Conservation (phyloP, 2,888 invertebrate genomes). For the Drosophila lacicola region DNA sequence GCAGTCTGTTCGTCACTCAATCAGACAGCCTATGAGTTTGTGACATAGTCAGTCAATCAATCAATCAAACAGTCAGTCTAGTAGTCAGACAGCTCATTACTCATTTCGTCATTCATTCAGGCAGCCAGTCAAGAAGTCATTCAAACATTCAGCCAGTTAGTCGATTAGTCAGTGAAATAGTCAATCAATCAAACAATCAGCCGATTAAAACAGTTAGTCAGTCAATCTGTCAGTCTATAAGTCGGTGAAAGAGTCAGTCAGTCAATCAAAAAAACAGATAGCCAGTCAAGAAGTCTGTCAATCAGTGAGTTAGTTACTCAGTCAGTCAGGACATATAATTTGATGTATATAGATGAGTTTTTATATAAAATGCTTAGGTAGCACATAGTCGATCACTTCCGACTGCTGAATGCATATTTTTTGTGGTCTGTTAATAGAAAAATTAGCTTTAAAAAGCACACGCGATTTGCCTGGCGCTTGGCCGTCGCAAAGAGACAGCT, state of each 20-base stretch:
- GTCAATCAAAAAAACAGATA: too few species aligned
- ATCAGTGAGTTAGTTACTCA: not conserved
- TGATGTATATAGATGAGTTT: not conserved
- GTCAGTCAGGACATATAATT: not conserved
- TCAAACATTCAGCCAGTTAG: too few species aligned
- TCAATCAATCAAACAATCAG: not conserved
- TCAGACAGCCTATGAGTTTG: not conserved
- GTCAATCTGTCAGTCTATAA: not conserved
- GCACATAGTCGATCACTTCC: not conserved
- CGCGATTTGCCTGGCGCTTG: not conserved
- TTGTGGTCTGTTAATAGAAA: not conserved
- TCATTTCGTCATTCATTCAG: not conserved
- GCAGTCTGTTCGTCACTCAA: not conserved
- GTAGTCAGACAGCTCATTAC: not conserved
- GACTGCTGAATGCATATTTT: not conserved
- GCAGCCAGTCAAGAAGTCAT: too few species aligned
- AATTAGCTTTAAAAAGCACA: constrained; percentile 4
- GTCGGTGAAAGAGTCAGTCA: too few species aligned
- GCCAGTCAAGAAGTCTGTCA: not conserved
- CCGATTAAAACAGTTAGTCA: not conserved
- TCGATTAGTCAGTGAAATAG: too few species aligned
- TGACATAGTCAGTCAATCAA: not conserved
- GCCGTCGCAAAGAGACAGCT: not conserved
- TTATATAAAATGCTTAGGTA: not conserved
- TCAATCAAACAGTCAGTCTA: too few species aligned